Base-by-base conservation (phyloP, 2,888 invertebrate species). In the Salpingus planirostris region DNA sequence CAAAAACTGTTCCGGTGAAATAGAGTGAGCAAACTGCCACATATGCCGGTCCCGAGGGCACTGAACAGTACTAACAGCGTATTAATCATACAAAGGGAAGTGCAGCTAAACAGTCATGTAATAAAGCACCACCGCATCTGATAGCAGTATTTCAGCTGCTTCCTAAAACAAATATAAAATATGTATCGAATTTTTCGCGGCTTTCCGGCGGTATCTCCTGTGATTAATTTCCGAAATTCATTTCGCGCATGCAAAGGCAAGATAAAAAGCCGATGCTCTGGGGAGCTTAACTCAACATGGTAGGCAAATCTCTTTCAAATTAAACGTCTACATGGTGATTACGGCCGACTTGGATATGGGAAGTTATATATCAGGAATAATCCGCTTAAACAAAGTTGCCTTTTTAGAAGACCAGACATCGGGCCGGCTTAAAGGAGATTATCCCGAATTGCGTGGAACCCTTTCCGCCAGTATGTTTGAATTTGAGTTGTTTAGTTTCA, bases 301-400 rank as follows among this genome's bases (percentile, higher is more conserved):
- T 43, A 40, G 40, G 33, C 43, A 43, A 49, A 50, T 41, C 46
- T 48, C 43, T 55, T 49, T 47, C 43, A 48, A 56, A 55, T 54
- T 54, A 54, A 56, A 54, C 49, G 50, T 52, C 54, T 52, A 55
- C 52, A 52, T 46, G 46, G 47, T 46, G 50, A 52, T 54, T 52
- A 56, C 44, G 47, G 48, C 44, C 44, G 44, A 43, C 47, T 49
- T 49, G 52, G 48, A 49, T 50, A 55, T 49, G 49, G 49, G 47
- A 54, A 55, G 57, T 58, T 57, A 57, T 59, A 59, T 57, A 59
- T 59, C 58, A 58, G 48, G 47, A 42, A 46, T 59, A 59, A 59
- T 59, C 59, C 57, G 50, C 58, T 59, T 59, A 56, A 51, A 54
- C 51, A 53, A 55, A 57, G 58, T 55, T 58, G 55, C 55, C 58